These are phyloP conservation scores for Agrilus biguttatus DNA, from an alignment of 2,888 invertebrate genomes.

Conservation along the genomic window DNA sequence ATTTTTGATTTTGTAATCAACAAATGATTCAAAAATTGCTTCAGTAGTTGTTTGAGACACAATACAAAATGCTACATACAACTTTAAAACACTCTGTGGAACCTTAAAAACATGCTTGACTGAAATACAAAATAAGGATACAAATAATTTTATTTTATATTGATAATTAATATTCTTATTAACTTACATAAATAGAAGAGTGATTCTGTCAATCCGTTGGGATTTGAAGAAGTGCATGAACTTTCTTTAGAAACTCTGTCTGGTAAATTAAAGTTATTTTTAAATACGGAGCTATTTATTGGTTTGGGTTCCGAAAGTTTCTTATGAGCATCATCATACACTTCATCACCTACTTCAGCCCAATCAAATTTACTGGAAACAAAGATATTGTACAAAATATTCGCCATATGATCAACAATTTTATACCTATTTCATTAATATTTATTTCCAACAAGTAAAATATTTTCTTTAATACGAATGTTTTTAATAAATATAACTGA, in stretches of 20 bases:
- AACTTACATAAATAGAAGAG: conserved; percentile 32
- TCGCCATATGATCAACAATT: no score
- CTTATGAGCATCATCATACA: conserved; percentile 10
- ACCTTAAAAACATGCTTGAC: conserved; percentile 41
- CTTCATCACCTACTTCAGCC: conserved; percentile 30
- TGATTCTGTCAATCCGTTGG: conserved; percentile 27
- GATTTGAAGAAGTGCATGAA: conserved; percentile 20
- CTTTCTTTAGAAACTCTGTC: conserved; percentile 18
- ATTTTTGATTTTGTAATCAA: conserved; percentile 28
- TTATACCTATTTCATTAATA: no score
- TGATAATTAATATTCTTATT: neutral
- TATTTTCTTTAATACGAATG: no score
- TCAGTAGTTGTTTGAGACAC: conserved; percentile 34
- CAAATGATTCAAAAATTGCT: conserved; percentile 25
- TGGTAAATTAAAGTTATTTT: conserved; percentile 30
- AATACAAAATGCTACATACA: conserved; percentile 35
- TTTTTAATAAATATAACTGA: no score
- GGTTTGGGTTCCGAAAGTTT: conserved; percentile 20
- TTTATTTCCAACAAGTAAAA: no score
- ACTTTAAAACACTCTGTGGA: conserved; percentile 30
- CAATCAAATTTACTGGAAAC: conserved; percentile 28
- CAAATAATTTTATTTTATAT: conserved; percentile 2
- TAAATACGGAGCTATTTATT: conserved; percentile 26
- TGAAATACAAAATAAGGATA: conserved; percentile 19
- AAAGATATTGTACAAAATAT: neutral